Percentiles rank a stretch among this genome's conserved stretches.
phyloP scores from a whole-genome alignment of 2,888 invertebrate species.

The Tipula confusa region DNA sequence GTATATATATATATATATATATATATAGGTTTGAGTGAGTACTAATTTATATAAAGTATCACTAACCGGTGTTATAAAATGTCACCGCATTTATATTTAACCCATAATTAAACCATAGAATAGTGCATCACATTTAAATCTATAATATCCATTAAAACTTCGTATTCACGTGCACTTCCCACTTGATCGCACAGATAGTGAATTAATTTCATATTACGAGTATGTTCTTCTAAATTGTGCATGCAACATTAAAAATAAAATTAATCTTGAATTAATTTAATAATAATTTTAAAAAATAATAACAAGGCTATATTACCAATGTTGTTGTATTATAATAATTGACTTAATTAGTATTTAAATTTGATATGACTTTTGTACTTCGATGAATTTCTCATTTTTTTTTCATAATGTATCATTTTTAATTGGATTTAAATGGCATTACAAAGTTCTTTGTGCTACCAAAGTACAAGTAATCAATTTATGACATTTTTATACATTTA shows the following conservation, averaged over 20 bases:
- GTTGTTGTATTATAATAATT: background rate
- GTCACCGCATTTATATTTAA: too few species aligned
- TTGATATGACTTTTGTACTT: background rate
- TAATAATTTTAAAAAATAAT: background rate
- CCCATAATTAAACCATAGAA: too few species aligned
- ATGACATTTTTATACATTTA: background rate
- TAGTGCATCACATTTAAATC: background rate
- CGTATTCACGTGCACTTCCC: background rate
- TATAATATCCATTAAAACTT: background rate
- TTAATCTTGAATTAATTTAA: background rate
- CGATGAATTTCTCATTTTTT: background rate
- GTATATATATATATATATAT: too few species aligned
- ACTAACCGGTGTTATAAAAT: too few species aligned
- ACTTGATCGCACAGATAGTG: background rate
- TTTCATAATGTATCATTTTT: background rate
- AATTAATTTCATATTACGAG: background rate
- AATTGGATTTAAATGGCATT: background rate
- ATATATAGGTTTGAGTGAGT: too few species aligned
- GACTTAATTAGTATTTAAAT: background rate
- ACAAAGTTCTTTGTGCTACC: background rate
- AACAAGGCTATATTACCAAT: background rate
- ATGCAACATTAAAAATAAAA: background rate
- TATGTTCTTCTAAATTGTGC: background rate
- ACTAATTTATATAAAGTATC: too few species aligned
- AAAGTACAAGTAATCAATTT: background rate